Evolutionary conservation across 2,113 vertebrate species (phyloP).

Genomic region (Thomomys bottae): DNA sequence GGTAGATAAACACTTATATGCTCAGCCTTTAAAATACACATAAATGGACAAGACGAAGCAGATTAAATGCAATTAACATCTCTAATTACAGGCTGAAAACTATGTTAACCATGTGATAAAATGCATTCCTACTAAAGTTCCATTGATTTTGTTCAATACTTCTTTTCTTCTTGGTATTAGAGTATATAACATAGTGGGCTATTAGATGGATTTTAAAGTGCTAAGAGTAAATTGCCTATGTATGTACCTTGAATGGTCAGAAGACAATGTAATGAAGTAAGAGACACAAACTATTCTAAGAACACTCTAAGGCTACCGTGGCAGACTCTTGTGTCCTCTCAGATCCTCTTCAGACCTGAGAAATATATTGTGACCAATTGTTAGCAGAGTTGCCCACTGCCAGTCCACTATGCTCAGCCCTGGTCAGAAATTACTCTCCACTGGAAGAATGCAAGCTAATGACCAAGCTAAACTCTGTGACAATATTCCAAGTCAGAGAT

Average conservation of each 20-base stretch:
- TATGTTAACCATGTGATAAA: slow-evolving; percentile 22
- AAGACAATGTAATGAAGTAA: slow-evolving; percentile 20
- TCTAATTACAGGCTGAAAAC: neutral
- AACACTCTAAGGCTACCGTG: neutral
- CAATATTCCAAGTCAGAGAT: neutral
- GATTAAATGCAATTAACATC: neutral
- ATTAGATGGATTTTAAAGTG: slow-evolving; percentile 33
- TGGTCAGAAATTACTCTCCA: neutral
- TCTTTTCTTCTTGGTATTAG: slow-evolving; percentile 16
- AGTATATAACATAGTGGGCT: slow-evolving; percentile 23
- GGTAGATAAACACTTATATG: neutral
- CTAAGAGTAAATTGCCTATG: slow-evolving; percentile 16
- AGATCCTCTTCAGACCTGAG: neutral
- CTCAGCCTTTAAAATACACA: neutral
- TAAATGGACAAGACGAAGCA: neutral
- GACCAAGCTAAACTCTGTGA: neutral
- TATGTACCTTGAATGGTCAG: slow-evolving; percentile 8
- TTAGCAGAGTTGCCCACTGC: rapidly evolving
- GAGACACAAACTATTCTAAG: neutral
- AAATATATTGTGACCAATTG: neutral
- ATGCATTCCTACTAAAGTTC: slow-evolving; percentile 12
- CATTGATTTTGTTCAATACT: slow-evolving; percentile 26
- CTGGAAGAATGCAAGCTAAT: neutral
- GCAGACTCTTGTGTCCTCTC: neutral
- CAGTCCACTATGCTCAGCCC: neutral